Conservation (phyloP, 1,140 invertebrate species). For the Caenorhabditis remanei region DNA sequence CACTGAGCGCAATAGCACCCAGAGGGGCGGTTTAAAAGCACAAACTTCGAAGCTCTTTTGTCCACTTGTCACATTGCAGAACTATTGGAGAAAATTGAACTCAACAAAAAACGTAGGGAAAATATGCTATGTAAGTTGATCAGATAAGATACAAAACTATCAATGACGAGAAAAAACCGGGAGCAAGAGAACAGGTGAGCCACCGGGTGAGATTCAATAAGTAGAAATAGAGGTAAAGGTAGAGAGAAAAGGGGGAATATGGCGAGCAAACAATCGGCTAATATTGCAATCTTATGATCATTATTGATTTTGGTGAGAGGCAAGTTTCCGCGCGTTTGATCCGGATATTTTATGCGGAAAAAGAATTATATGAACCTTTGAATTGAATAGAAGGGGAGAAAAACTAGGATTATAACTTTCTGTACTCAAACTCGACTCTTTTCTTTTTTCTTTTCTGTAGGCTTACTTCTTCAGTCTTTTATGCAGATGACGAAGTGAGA, state of each 20-base stretch:
- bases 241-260: slow-evolving; percentile 14
- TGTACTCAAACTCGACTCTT: too few relatives aligned
- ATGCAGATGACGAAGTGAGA: background rate
- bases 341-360: slow-evolving; percentile 55
- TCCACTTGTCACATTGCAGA: background rate
- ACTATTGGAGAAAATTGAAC: background rate
- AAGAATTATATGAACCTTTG: slow-evolving; percentile 14
- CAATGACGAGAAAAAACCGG: background rate
- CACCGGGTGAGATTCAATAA: slow-evolving; percentile 32
- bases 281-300: slow-evolving; percentile 57
- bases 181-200: background rate
- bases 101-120: background rate
- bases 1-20: slow-evolving; percentile 4
- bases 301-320: slow-evolving; percentile 50
- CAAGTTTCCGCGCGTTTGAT: slow-evolving; percentile 45
- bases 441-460: too few relatives aligned
- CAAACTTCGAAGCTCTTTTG: slow-evolving; percentile 30
- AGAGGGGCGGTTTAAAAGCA: slow-evolving; percentile 12
- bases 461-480: too few relatives aligned
- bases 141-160: background rate
- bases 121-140: background rate
- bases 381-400: slow-evolving; percentile 17
- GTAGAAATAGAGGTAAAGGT: slow-evolving; percentile 35
- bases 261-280: slow-evolving; percentile 53
- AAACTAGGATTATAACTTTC: background rate